A percentile compares a stretch with the other conserved stretches of the same genome.
Evolutionary conservation across 2,888 invertebrate genomes (phyloP).

Genomic region (Dyspetes luteomarginatus): DNA sequence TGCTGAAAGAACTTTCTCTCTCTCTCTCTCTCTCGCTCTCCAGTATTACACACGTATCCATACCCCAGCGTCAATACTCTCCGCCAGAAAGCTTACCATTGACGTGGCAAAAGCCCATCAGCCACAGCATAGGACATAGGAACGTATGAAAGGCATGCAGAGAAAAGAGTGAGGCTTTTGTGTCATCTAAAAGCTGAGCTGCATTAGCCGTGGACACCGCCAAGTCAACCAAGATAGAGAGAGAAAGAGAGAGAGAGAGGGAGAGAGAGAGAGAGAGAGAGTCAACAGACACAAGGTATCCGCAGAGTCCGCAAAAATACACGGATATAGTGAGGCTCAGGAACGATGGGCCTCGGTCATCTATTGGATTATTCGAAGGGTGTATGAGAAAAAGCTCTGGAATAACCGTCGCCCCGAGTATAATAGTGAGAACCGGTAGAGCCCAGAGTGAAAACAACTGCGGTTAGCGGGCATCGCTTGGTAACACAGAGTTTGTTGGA

Average conservation of each 20-base stretch:
- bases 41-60: slow-evolving; percentile 30
- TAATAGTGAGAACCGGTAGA: slow-evolving; percentile 9
- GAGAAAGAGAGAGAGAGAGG: too few species aligned
- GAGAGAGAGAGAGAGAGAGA: too few species aligned
- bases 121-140: neutral
- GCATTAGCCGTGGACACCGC: slow-evolving; percentile 25
- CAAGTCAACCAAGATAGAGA: slow-evolving; percentile 51
- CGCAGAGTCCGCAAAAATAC: slow-evolving; percentile 36
- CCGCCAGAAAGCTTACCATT: slow-evolving; percentile 42
- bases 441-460: slow-evolving; percentile 56
- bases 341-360: slow-evolving; percentile 70
- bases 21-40: slow-evolving; percentile 6
- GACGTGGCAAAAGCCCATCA: slow-evolving; percentile 35
- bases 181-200: slow-evolving; percentile 59
- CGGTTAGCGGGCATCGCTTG: slow-evolving; percentile 82
- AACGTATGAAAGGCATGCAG: neutral
- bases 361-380: slow-evolving; percentile 82
- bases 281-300: slow-evolving; percentile 11
- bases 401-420: slow-evolving; percentile 20
- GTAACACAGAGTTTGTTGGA: slow-evolving; percentile 79
- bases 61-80: slow-evolving; percentile 29
- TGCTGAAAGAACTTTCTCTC: slow-evolving; percentile 24
- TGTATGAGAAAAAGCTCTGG: slow-evolving; percentile 68
- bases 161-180: slow-evolving; percentile 39
- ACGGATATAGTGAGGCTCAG: slow-evolving; percentile 62